These are phyloP conservation scores for Heliconius aoede DNA, from an alignment of 2,888 invertebrate genomes.

Conservation along the genomic window DNA sequence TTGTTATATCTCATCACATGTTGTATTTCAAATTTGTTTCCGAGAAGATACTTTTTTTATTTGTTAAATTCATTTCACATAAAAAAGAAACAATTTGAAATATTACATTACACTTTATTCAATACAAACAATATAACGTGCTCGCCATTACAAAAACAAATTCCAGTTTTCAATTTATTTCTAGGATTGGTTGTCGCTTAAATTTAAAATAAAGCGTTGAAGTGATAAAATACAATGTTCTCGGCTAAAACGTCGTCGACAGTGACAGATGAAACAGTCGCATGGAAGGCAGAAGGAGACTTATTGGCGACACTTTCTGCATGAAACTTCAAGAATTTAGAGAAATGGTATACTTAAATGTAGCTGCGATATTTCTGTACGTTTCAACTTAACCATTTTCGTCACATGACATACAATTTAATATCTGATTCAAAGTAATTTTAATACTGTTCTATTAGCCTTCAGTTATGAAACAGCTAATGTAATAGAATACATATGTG, in stretches of 20 bases:
- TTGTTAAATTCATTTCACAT: too few relatives aligned
- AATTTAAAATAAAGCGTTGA: conserved; percentile 24
- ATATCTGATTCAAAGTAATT: neutral
- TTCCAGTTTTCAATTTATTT: conserved; percentile 18
- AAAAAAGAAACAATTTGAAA: neutral
- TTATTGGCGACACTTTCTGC: conserved; percentile 65
- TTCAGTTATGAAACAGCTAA: too few relatives aligned
- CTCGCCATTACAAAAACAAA: neutral
- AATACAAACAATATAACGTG: neutral
- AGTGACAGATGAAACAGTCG: conserved; percentile 31
- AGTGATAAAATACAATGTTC: conserved; percentile 24
- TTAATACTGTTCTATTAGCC: too few relatives aligned
- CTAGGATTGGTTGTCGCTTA: conserved; percentile 14
- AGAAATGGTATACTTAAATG: conserved; percentile 26
- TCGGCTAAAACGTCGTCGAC: conserved; percentile 32
- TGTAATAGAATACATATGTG: too few relatives aligned
- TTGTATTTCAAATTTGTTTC: too few relatives aligned
- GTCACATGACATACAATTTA: neutral
- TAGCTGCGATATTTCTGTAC: conserved; percentile 1
- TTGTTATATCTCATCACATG: too few relatives aligned
- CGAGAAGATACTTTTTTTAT: too few relatives aligned
- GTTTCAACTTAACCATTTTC: neutral
- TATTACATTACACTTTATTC: neutral
- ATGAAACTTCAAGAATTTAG: conserved; percentile 26
- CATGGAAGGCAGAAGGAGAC: conserved; percentile 64